phyloP scores from a whole-genome alignment of 2,797 vertebrate genomes.

The Onychomys torridus region DNA sequence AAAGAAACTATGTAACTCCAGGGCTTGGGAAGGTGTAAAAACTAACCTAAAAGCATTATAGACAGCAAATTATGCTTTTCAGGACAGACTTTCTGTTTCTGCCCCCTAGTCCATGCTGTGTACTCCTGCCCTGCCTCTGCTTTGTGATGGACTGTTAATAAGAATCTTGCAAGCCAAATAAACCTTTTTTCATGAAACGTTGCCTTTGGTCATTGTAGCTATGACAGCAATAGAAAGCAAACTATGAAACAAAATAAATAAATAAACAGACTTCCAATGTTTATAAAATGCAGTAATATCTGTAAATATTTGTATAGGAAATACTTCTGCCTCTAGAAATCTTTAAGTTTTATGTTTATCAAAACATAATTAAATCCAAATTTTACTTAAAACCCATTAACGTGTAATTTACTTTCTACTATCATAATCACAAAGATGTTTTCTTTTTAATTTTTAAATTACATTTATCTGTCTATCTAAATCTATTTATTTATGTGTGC shows the following conservation, averaged over 20 bases:
- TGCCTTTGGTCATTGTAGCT: not conserved
- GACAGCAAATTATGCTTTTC: too few relatives aligned
- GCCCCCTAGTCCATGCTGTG: too few relatives aligned
- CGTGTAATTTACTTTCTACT: not conserved
- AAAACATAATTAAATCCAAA: not conserved
- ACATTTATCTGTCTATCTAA: too few relatives aligned
- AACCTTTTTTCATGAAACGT: not conserved
- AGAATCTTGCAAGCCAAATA: not conserved
- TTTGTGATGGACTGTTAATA: not conserved
- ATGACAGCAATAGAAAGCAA: not conserved
- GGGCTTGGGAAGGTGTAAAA: not conserved
- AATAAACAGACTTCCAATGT: not conserved
- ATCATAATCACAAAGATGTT: not conserved
- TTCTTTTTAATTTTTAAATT: not conserved
- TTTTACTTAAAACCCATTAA: not conserved
- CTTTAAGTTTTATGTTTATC: not conserved
- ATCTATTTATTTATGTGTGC: too few relatives aligned
- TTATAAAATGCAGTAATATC: not conserved
- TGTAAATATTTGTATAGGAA: not conserved
- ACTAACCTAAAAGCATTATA: not conserved
- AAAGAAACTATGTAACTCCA: not conserved
- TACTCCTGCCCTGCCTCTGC: not conserved
- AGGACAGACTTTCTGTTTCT: too few relatives aligned
- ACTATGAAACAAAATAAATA: not conserved
- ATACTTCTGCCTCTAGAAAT: not conserved